phyloP scores from a whole-genome alignment of 2,888 invertebrate genomes.

The Cancer borealis region DNA sequence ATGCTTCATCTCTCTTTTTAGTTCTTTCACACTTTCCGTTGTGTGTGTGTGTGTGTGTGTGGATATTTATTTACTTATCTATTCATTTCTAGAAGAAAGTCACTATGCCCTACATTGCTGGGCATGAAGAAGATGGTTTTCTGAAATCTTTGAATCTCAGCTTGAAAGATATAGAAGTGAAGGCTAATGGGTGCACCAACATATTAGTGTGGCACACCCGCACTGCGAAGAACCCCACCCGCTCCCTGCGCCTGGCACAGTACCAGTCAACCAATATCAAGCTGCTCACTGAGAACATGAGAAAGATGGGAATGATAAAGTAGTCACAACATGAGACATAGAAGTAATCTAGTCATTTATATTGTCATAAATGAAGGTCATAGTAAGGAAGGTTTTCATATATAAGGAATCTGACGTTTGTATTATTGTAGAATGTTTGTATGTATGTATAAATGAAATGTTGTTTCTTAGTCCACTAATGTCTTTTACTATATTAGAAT shows the following conservation, averaged over 20 bases:
- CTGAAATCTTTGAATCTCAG: slow-evolving; percentile 85
- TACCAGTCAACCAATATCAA: slow-evolving; percentile 81
- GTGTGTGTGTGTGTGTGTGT: not conserved
- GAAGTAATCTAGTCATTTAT: not conserved
- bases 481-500: not conserved
- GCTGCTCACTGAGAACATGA: slow-evolving; percentile 71
- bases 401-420: not conserved
- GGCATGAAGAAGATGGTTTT: slow-evolving; percentile 89
- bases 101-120: slow-evolving; percentile 86
- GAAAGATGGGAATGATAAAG: slow-evolving; percentile 73
- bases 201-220: slow-evolving; percentile 79
- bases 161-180: slow-evolving; percentile 87
- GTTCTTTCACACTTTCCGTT: no score
- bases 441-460: not conserved
- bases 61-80: not conserved
- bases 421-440: not conserved
- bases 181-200: slow-evolving; percentile 88
- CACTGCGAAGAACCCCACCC: slow-evolving; percentile 74
- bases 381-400: not conserved
- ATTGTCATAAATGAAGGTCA: not conserved
- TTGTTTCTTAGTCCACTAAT: not conserved
- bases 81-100: slow-evolving; percentile 80
- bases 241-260: slow-evolving; percentile 58
- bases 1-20: no score
- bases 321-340: slow-evolving; percentile 45